Conservation (phyloP, 2,113 vertebrate genomes). For the Brachyistius frenatus region DNA sequence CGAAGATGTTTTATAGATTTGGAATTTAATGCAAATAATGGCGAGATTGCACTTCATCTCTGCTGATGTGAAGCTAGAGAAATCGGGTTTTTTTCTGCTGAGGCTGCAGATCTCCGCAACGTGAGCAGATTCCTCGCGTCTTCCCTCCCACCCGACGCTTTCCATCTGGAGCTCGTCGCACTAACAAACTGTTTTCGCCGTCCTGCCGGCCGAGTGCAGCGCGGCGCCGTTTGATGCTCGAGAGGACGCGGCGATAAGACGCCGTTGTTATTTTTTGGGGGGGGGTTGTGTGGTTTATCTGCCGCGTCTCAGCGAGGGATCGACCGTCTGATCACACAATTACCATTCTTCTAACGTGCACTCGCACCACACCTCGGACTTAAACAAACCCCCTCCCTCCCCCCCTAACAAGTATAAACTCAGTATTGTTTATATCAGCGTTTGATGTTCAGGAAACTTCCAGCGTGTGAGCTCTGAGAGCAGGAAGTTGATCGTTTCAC, state of each 20-base stretch:
- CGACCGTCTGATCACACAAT: conserved; percentile 12
- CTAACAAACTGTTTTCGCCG: conserved; percentile 38
- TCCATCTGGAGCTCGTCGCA: conserved; percentile 64
- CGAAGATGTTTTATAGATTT: too few species aligned
- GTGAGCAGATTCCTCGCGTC: conserved; percentile 38
- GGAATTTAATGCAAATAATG: too few species aligned
- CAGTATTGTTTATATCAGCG: conserved; percentile 44
- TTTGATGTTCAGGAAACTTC: conserved; percentile 41
- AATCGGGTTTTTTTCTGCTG: background rate
- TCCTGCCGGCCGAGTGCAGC: conserved; percentile 17
- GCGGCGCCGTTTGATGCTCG: conserved; percentile 5
- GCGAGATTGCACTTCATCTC: too few species aligned
- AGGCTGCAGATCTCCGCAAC: conserved; percentile 13
- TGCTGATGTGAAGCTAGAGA: too few species aligned
- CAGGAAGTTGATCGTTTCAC: too few species aligned
- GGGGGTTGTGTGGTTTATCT: background rate
- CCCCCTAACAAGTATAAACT: conserved; percentile 18
- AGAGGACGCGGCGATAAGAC: background rate
- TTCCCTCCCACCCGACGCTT: background rate
- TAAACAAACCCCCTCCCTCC: conserved; percentile 30
- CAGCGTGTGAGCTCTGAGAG: background rate
- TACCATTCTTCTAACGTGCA: conserved; percentile 28
- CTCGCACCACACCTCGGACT: conserved; percentile 30
- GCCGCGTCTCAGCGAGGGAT: conserved; percentile 25
- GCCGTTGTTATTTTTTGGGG: background rate